A percentile compares a stretch with the other conserved stretches of the same genome.
phyloP scores from a whole-genome alignment of 23 tunicate genomes.

The Halocynthia roretzi region DNA sequence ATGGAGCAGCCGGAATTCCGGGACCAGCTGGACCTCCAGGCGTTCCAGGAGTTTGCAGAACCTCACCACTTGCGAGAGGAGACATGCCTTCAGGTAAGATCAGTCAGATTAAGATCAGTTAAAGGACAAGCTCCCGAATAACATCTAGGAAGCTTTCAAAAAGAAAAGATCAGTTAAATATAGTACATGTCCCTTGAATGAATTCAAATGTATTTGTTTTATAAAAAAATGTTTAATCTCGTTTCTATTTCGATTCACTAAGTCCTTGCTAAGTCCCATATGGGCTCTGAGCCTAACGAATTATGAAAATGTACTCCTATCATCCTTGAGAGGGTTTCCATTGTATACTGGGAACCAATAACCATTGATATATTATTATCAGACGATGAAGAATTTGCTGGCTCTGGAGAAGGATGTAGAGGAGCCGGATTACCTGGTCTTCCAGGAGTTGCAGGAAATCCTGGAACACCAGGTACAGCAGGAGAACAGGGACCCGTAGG shows the following conservation, averaged over 20 bases:
- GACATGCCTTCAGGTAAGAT: slow-evolving; percentile 5
- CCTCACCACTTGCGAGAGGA: not conserved
- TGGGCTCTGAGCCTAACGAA: too few relatives aligned
- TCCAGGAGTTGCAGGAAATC: not conserved
- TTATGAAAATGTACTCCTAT: too few relatives aligned
- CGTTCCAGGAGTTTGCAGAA: not conserved
- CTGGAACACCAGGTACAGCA: not conserved
- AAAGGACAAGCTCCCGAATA: too few relatives aligned
- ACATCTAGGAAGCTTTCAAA: too few relatives aligned
- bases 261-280: too few relatives aligned
- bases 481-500: not conserved
- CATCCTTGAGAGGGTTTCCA: too few relatives aligned
- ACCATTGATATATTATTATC: not conserved
- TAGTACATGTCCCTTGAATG: too few relatives aligned
- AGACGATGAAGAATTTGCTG: slow-evolving; percentile 7
- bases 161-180: too few relatives aligned
- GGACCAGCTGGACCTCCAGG: slow-evolving; percentile 27
- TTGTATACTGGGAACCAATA: too few relatives aligned
- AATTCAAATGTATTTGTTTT: too few relatives aligned
- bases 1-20: not conserved
- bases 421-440: slow-evolving; percentile 2
- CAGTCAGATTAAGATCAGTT: not conserved
- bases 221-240: too few relatives aligned
- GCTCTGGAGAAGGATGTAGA: not conserved
- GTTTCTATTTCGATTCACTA: too few relatives aligned